These are phyloP conservation scores for Centropus bengalensis DNA, from an alignment of 2,113 vertebrate genomes.

Conservation along the genomic window DNA sequence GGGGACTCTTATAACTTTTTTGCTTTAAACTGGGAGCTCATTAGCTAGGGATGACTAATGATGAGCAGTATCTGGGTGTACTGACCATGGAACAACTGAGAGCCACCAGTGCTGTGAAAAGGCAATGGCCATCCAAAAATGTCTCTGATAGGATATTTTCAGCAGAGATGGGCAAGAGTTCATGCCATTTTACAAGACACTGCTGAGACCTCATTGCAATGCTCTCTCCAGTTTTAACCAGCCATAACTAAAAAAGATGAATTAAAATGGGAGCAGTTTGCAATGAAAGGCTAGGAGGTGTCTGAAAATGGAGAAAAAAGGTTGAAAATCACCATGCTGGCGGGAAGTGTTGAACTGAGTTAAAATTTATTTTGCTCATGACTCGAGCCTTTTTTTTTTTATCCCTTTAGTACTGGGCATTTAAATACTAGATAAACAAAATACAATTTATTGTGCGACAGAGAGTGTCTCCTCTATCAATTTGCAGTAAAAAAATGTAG, in stretches of 20 bases:
- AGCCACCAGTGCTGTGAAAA: not conserved
- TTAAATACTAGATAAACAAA: constrained; percentile 35
- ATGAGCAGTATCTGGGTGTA: not conserved
- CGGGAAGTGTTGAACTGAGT: not conserved
- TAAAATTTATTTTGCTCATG: not conserved
- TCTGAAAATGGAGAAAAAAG: not conserved
- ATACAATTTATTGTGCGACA: not conserved
- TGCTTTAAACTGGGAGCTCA: not conserved
- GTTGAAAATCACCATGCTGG: not conserved
- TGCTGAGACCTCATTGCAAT: not conserved
- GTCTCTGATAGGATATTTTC: not conserved
- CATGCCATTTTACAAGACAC: not conserved
- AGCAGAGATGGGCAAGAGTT: not conserved
- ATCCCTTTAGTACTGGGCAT: not conserved
- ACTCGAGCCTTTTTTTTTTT: not conserved
- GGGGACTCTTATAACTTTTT: not conserved
- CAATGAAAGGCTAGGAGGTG: not conserved
- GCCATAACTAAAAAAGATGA: not conserved
- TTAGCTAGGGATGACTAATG: constrained; percentile 6
- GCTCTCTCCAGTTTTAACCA: constrained; percentile 22
- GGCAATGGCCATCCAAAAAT: not conserved
- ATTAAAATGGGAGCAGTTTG: not conserved
- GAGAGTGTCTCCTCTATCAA: not conserved
- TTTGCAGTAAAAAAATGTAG: not conserved
- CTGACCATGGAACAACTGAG: constrained; percentile 15